Evolutionary conservation across 2,888 invertebrate genomes (phyloP).

Genomic region (Mantis religiosa): DNA sequence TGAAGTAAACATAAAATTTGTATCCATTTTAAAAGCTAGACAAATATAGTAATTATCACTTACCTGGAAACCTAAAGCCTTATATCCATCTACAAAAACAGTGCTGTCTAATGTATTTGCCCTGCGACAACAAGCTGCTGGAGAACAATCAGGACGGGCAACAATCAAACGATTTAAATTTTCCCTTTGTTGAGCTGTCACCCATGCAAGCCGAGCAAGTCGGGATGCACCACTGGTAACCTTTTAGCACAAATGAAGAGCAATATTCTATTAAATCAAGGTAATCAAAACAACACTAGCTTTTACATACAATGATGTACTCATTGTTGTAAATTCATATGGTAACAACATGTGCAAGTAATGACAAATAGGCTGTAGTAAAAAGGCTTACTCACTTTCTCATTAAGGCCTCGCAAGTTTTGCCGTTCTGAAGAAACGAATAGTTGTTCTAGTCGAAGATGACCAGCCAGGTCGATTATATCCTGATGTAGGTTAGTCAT

Average conservation of each 20-base stretch:
- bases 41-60: background rate
- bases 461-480: slow-evolving; percentile 60
- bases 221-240: slow-evolving; percentile 53
- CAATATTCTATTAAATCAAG: background rate
- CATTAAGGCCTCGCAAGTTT: slow-evolving; percentile 71
- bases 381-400: slow-evolving; percentile 54
- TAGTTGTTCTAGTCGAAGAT: slow-evolving; percentile 78
- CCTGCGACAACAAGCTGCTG: slow-evolving; percentile 70
- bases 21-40: too few species aligned
- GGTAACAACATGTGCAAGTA: background rate
- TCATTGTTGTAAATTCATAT: background rate
- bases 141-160: slow-evolving; percentile 69
- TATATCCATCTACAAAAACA: slow-evolving; percentile 74
- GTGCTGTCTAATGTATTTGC: slow-evolving; percentile 60
- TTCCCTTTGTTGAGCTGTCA: slow-evolving; percentile 80
- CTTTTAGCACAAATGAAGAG: slow-evolving; percentile 37
- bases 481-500: slow-evolving; percentile 42
- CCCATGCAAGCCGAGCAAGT: slow-evolving; percentile 75
- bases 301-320: background rate
- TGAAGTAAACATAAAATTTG: too few species aligned
- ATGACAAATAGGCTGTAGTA: background rate
- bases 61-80: slow-evolving; percentile 79
- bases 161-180: slow-evolving; percentile 73
- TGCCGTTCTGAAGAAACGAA: slow-evolving; percentile 83
- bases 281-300: background rate